Conservation (phyloP, 1,140 invertebrate species). For the Pantala flavescens region DNA sequence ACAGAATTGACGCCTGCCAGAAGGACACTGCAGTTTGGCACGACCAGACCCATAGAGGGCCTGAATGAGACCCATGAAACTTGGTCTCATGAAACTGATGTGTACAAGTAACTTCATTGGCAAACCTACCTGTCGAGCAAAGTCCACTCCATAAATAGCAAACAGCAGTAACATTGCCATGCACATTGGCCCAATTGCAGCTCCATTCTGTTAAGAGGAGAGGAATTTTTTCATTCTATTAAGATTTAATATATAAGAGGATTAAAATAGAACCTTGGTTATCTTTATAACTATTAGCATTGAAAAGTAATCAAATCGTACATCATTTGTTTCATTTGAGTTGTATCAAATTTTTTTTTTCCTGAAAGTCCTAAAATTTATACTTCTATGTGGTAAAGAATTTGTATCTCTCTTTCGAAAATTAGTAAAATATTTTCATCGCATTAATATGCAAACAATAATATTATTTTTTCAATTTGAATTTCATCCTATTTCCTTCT, state of each 20-base stretch:
- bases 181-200: slow-evolving; percentile 47
- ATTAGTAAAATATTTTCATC: too few species aligned
- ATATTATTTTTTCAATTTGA: too few species aligned
- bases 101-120: slow-evolving; percentile 49
- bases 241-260: slow-evolving; percentile 7
- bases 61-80: slow-evolving; percentile 46
- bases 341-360: too few species aligned
- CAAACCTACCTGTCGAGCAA: slow-evolving; percentile 45
- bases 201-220: slow-evolving; percentile 44
- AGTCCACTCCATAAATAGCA: slow-evolving; percentile 54
- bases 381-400: too few species aligned
- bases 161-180: slow-evolving; percentile 52
- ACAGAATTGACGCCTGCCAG: neutral
- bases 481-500: too few species aligned
- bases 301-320: neutral
- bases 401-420: too few species aligned
- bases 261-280: slow-evolving; percentile 11
- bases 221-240: slow-evolving; percentile 12
- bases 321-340: too few species aligned
- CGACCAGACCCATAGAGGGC: slow-evolving; percentile 49
- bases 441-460: too few species aligned
- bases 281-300: slow-evolving; percentile 3
- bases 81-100: slow-evolving; percentile 48
- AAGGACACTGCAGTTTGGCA: slow-evolving; percentile 39
- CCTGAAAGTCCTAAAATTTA: too few species aligned